phyloP scores from a whole-genome alignment of 2,888 invertebrate species.

The Xanthia togata region DNA sequence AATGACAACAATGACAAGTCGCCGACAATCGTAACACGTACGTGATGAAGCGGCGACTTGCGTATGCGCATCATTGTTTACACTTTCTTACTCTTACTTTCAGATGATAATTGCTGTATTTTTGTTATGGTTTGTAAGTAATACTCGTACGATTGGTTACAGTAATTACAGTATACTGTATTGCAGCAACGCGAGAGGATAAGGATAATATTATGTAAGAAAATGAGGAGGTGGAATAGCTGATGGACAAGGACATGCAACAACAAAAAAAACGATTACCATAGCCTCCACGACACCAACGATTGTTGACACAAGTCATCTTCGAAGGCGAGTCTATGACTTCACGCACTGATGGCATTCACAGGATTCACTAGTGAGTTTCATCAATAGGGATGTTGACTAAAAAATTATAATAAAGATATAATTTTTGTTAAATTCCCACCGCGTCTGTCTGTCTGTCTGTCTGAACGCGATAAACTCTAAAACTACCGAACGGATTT shows the following conservation, averaged over 20 bases:
- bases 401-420: too few relatives aligned
- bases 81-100: slow-evolving; percentile 55
- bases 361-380: background rate
- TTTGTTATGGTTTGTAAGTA: background rate
- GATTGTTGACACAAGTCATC: background rate
- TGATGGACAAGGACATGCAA: background rate
- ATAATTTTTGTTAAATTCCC: too few relatives aligned
- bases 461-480: too few relatives aligned
- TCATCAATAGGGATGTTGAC: too few relatives aligned
- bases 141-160: background rate
- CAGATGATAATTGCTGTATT: slow-evolving; percentile 15
- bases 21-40: slow-evolving; percentile 20
- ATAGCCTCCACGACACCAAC: background rate
- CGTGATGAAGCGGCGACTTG: slow-evolving; percentile 43
- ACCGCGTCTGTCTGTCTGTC: too few relatives aligned
- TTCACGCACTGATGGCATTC: background rate
- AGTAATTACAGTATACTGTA: too few relatives aligned
- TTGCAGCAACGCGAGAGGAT: background rate
- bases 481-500: too few relatives aligned
- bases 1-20: slow-evolving; percentile 43
- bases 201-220: too few relatives aligned
- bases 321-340: too few relatives aligned
- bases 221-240: background rate
- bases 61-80: slow-evolving; percentile 50
- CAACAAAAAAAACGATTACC: background rate